Evolutionary conservation across 2,797 vertebrate genomes (phyloP).

Genomic region (Tragelaphus eurycerus): DNA sequence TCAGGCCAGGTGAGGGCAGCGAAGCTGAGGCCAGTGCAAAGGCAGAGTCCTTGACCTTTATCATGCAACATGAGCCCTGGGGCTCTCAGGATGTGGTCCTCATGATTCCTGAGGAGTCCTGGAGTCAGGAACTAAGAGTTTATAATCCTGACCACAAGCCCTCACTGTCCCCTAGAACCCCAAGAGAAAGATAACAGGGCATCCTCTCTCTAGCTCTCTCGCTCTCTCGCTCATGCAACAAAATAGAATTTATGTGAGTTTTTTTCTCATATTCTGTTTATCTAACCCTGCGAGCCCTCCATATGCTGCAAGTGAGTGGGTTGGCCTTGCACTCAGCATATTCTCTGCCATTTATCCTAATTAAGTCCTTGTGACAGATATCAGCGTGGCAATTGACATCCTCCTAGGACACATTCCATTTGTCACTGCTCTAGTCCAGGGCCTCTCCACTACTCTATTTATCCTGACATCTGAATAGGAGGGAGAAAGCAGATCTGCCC

Average conservation of each 20-base stretch:
- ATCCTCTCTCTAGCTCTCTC: background rate
- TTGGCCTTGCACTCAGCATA: background rate
- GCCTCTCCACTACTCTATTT: background rate
- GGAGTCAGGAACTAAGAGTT: background rate
- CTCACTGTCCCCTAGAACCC: too few species aligned
- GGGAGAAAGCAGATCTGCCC: background rate
- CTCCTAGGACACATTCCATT: background rate
- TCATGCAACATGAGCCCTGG: rapidly evolving
- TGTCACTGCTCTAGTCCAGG: background rate
- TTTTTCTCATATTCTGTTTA: background rate
- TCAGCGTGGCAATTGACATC: background rate
- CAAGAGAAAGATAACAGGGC: background rate
- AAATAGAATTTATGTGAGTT: background rate
- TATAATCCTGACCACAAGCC: background rate
- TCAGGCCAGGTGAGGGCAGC: background rate
- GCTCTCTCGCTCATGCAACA: background rate
- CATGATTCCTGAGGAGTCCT: background rate
- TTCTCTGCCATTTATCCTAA: background rate
- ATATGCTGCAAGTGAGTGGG: background rate
- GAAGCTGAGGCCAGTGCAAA: background rate
- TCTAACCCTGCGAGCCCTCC: background rate
- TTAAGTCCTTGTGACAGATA: background rate
- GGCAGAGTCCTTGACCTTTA: background rate
- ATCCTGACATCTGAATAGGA: background rate
- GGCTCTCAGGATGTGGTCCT: background rate